These are phyloP conservation scores for Strix aluco DNA, from an alignment of 2,113 vertebrate genomes.

Conservation along the genomic window DNA sequence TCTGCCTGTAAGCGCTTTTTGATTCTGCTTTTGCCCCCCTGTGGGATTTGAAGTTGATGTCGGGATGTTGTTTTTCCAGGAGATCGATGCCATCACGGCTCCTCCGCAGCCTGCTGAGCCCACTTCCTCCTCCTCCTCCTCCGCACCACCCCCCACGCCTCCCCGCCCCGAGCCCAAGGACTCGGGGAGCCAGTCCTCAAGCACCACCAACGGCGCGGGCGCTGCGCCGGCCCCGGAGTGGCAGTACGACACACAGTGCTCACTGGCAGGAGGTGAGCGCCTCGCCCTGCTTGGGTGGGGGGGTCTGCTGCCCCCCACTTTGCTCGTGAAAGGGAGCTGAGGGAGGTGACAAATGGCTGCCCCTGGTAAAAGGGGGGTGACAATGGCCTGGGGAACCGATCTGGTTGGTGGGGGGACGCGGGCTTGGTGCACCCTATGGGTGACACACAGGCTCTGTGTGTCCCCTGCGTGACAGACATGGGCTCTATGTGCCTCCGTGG, in stretches of 20 bases:
- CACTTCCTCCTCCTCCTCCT: constrained; percentile 43
- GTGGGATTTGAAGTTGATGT: rapidly evolving
- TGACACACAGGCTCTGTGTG: no score
- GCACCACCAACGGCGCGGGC: constrained; percentile 66
- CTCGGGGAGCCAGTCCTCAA: constrained; percentile 17
- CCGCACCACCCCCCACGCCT: constrained; percentile 74
- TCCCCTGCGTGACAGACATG: neutral
- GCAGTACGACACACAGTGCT: constrained; percentile 95
- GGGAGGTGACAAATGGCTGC: neutral
- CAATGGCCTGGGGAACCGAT: rapidly evolving
- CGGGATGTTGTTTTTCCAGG: constrained; percentile 68
- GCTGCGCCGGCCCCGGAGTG: constrained; percentile 66
- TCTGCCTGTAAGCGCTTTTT: rapidly evolving
- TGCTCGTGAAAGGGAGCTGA: neutral
- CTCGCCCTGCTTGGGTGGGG: rapidly evolving
- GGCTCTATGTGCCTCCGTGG: no score
- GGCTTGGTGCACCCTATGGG: neutral
- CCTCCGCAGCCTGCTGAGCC: constrained; percentile 77
- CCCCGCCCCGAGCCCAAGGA: constrained; percentile 84
- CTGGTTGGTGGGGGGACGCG: rapidly evolving
- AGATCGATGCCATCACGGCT: constrained; percentile 97
- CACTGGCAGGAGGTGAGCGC: constrained; percentile 87
- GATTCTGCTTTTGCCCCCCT: rapidly evolving
- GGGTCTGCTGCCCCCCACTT: neutral
- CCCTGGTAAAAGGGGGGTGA: neutral